Evolutionary conservation across 2,797 vertebrate species (phyloP), one percentile per base, ranked within the genome.

Genomic region (Typhlichthys eigenmanni): DNA sequence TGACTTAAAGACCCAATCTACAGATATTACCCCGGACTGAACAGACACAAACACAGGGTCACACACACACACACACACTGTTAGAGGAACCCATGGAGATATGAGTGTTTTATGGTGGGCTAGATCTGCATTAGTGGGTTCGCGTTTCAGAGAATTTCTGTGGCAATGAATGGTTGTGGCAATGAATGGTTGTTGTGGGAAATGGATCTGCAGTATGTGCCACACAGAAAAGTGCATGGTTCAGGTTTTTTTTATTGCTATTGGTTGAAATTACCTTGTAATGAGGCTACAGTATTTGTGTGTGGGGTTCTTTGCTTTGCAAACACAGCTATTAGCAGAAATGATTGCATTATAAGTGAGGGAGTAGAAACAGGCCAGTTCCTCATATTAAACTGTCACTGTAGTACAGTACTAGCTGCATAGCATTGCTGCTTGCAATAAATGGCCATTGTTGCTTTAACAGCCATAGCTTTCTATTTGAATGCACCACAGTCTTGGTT

Each of bases 1-100:
- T 63, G 85, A 86, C 86, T 88, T 83, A 87, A 88, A 84, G 84
- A 72, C 78, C 85, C 79, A 84, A 87, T 89, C 83, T 88, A 81
- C 86, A 86, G 82, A 84, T 78, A 85, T 86, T 79, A 87, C 75
- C 75, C 66, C n/a, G 2, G 69, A 59, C 62, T 70, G 71, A 80
- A 82, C 79, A 79, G 83, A 87, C 83, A 85, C 74, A 78, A 73
- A 80, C 65, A 70, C 71, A 19, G 1, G n/a, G 47, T 8, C 60
- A 1, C 65, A 63, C 74, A 52, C 47, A 12, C 51, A 51, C 47
- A 75, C 54, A 81, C 58, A 69, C 16, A 12, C 65, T 57, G 59
- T 3, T 5, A 57, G 48, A 71, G 55, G 49, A 50, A 16, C 49
- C 5, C 38, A 43, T 9, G 5, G 38, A 43, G 38, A 53, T 58